Evolutionary conservation across 2,888 invertebrate genomes (phyloP).

Genomic region (Clistopyga incitator): DNA sequence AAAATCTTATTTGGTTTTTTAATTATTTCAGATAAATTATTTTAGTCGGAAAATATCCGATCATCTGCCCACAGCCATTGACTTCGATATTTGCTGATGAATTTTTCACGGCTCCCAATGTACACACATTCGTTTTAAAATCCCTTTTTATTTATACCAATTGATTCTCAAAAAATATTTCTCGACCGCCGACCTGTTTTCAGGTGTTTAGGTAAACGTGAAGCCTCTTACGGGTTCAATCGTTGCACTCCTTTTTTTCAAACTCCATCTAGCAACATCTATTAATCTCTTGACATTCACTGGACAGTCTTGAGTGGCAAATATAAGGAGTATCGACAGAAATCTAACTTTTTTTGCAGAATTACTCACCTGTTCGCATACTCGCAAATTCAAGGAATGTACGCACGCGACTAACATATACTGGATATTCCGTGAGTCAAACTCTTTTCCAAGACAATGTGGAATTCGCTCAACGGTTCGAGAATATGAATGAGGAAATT

Average conservation of each 20-base stretch:
- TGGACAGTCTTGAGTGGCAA: slow-evolving; percentile 43
- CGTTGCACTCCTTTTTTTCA: slow-evolving; percentile 13
- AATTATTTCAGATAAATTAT: too few species aligned
- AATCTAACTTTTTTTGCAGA: slow-evolving; percentile 2
- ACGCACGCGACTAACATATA: slow-evolving; percentile 77
- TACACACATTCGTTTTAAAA: too few species aligned
- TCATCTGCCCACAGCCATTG: too few species aligned
- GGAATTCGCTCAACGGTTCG: slow-evolving; percentile 95
- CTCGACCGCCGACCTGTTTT: too few species aligned
- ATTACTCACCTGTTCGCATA: slow-evolving; percentile 32
- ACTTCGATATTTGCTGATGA: too few species aligned
- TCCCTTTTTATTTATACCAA: too few species aligned
- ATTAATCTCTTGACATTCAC: slow-evolving; percentile 34
- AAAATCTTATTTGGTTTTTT: too few species aligned
- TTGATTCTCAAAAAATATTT: too few species aligned
- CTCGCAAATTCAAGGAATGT: slow-evolving; percentile 26
- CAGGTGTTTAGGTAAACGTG: too few species aligned
- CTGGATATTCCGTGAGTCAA: slow-evolving; percentile 89
- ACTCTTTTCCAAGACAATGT: slow-evolving; percentile 94
- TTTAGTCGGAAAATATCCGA: too few species aligned
- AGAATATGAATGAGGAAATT: slow-evolving; percentile 96
- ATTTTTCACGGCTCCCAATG: too few species aligned
- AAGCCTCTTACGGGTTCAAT: not conserved
- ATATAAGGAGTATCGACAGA: slow-evolving; percentile 17
- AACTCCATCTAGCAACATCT: slow-evolving; percentile 27